Base-by-base conservation (phyloP, 2,113 vertebrate genomes). In the Xiphias gladius region DNA sequence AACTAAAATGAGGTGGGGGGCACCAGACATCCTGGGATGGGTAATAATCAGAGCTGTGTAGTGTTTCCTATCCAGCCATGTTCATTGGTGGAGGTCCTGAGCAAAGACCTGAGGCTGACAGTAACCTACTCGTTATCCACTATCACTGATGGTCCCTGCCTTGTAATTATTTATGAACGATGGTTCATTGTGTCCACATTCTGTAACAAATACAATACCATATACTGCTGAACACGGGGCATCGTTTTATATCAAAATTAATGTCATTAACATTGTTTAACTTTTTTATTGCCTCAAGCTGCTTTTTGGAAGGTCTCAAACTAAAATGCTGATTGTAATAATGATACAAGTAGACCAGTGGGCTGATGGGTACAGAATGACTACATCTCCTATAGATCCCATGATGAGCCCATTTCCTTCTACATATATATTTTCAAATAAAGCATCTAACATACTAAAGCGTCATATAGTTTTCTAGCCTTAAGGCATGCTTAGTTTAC, bases 151-250 rank as follows among this genome's bases (percentile, higher is more conserved):
- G 75, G 71, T 55, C 54, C 30, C 24, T 74, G 76, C 85, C 90
- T 85, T 93, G 82, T 92, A 90, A 93, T 92, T 90, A 90, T 26
- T 79, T 79, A 77, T 78, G 65, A 65, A 37, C 26, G 12, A 83
- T 59, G 72, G 37, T 55, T 84, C 83, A 79, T 74, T n/a, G 66
- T n/a, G 73, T 80, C 70, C 78, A 73, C 70, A 74, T 80, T 84
- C 85, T 79, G 67, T 52, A 68, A 78, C 59, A 61, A 89, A 83
- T 79, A 76, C 81, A 86, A 86, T 55, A 67, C 74, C 67, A 86
- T 37, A 63, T 30, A 46, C 17, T 26, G 41, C n/a, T 55, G 78
- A 69, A 65, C 54, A 57, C 28, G 13, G 62, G 41, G 41, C 39
- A 80, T 71, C 0, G 9, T 78, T 82, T 68, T 62, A 76, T 76